Conservation (phyloP, 2,888 invertebrate species). For the Amaurobius ferox region DNA sequence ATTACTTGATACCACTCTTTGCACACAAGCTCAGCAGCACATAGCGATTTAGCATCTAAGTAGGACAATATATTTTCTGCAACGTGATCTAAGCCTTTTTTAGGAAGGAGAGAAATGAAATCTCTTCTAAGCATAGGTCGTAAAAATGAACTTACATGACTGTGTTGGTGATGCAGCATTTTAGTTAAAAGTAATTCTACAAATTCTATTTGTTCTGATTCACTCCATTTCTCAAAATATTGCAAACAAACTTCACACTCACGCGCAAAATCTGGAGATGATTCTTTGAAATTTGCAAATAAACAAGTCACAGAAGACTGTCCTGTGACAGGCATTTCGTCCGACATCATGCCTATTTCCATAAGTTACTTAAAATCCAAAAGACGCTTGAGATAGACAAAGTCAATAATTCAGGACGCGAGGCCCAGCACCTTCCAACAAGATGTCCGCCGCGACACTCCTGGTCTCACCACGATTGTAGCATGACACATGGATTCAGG, state of each 20-base stretch:
- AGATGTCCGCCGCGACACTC: conserved; percentile 65
- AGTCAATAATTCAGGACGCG: conserved; percentile 28
- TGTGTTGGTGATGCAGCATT: conserved; percentile 99
- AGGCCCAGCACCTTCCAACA: conserved; percentile 45
- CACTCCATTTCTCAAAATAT: conserved; percentile 83
- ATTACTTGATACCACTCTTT: conserved; percentile 98
- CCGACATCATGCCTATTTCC: conserved; percentile 67
- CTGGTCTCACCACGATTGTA: conserved; percentile 32
- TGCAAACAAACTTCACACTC: conserved; percentile 66
- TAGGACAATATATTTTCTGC: conserved; percentile 98
- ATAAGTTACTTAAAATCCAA: conserved; percentile 19
- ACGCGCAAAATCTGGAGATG: conserved; percentile 61
- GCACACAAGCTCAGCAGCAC: conserved; percentile 96
- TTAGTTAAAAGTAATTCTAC: conserved; percentile 94
- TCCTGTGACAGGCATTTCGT: conserved; percentile 57
- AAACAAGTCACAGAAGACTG: conserved; percentile 60
- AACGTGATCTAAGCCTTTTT: conserved; percentile 97
- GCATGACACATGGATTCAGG: conserved; percentile 37
- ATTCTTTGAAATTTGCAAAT: conserved; percentile 64
- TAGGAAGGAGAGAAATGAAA: conserved; percentile 98
- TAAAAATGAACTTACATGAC: conserved; percentile 97
- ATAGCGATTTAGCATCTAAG: conserved; percentile 95
- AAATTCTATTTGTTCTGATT: conserved; percentile 96
- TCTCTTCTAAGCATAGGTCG: conserved; percentile 99
- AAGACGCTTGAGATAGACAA: neutral